Percentiles rank a stretch among this genome's conserved stretches.
phyloP scores from a whole-genome alignment of 1,140 invertebrate genomes.

The Himalopsyche phryganea region DNA sequence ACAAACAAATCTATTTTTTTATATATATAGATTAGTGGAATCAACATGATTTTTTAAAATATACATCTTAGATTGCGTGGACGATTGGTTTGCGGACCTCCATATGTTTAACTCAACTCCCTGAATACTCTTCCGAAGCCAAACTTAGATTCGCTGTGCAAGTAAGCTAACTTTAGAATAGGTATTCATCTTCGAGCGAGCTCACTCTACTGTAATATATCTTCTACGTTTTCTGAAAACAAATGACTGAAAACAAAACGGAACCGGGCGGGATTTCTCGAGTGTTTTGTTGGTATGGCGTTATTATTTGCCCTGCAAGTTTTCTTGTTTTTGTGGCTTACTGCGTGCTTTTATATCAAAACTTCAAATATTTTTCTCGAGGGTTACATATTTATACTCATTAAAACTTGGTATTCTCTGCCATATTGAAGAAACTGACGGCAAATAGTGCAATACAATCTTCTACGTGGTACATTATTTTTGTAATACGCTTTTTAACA shows the following conservation, averaged over 20 bases:
- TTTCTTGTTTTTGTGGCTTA: conserved; percentile 18
- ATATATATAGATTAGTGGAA: no score
- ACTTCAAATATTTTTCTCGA: background rate
- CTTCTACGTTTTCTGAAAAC: conserved; percentile 31
- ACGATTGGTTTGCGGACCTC: no score
- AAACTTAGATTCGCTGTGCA: conserved; percentile 9
- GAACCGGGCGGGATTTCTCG: conserved; percentile 16
- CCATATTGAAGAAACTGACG: no score
- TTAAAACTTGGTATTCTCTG: background rate
- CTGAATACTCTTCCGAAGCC: conserved; percentile 1
- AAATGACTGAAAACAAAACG: conserved; percentile 29
- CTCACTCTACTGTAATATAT: conserved; percentile 28
- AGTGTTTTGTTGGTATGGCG: conserved; percentile 15
- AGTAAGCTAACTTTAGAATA: conserved; percentile 27
- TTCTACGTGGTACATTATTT: no score
- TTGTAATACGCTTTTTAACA: no score
- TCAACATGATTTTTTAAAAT: no score
- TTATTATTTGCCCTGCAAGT: conserved; percentile 23
- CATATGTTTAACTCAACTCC: no score
- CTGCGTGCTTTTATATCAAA: conserved; percentile 16
- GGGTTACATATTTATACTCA: background rate
- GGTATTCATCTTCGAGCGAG: conserved; percentile 26
- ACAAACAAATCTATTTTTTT: no score
- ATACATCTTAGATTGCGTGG: no score
- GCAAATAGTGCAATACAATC: no score